Percentiles rank a stretch among this genome's conserved stretches.
phyloP scores from a whole-genome alignment of 2,797 vertebrate genomes.

The Falco berigora region DNA sequence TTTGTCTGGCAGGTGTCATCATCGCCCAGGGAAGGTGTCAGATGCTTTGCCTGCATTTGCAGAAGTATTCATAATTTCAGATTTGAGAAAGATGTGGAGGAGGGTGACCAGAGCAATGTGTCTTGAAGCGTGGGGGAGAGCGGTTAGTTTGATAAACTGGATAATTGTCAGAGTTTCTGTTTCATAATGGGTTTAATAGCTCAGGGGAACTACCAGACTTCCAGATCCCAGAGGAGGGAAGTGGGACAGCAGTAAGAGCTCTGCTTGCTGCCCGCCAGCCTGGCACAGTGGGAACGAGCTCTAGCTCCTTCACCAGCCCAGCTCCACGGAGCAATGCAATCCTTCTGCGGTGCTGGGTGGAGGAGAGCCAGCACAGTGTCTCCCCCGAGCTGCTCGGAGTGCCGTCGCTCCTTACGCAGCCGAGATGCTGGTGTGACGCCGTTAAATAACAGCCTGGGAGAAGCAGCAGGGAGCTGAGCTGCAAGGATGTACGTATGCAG shows the following conservation, averaged over 20 bases:
- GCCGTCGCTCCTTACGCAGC: fast-evolving
- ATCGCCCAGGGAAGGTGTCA: not conserved
- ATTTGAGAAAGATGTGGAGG: not conserved
- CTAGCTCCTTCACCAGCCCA: not conserved
- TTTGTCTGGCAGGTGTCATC: not conserved
- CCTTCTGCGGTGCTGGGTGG: not conserved
- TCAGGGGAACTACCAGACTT: not conserved
- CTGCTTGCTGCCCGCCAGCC: not conserved
- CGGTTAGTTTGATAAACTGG: not conserved
- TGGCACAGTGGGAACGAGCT: not conserved
- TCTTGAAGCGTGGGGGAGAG: not conserved
- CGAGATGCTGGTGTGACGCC: fast-evolving
- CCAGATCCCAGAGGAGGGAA: not conserved
- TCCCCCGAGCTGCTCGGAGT: fast-evolving
- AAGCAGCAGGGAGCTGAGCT: not conserved
- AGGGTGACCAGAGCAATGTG: not conserved
- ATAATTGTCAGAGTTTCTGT: not conserved
- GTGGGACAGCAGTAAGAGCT: fast-evolving
- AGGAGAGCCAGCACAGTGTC: not conserved
- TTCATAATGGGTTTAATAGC: not conserved
- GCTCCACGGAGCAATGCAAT: not conserved
- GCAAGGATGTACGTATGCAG: too few species aligned
- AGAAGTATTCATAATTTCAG: not conserved
- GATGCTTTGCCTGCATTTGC: not conserved
- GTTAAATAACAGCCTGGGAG: not conserved